Conservation (phyloP, 2,888 invertebrate genomes). For the Parthenolecanium corni region DNA sequence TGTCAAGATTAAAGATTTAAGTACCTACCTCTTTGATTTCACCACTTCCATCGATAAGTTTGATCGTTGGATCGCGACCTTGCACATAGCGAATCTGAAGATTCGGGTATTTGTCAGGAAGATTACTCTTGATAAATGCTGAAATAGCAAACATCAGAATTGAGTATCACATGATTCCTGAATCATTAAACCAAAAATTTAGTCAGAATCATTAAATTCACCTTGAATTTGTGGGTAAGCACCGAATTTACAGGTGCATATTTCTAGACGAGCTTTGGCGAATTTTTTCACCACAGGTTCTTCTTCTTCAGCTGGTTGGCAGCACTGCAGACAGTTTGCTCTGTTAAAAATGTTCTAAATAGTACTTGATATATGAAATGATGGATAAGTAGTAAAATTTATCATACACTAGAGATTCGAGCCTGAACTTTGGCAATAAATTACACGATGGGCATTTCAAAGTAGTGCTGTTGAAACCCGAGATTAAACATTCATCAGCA, state of each 20-base stretch:
- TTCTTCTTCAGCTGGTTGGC: constrained; percentile 58
- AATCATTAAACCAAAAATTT: background rate
- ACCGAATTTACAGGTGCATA: constrained; percentile 96
- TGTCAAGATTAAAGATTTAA: background rate
- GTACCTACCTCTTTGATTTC: constrained; percentile 55
- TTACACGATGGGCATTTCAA: constrained; percentile 82
- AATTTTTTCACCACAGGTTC: constrained; percentile 56
- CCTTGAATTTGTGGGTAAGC: constrained; percentile 94
- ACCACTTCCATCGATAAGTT: constrained; percentile 71
- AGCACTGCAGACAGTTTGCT: constrained; percentile 65
- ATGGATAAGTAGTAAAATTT: background rate
- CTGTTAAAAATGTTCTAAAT: constrained; percentile 37
- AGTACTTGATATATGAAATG: no score
- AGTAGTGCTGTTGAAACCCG: constrained; percentile 77
- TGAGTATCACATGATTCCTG: background rate
- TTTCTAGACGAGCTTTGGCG: constrained; percentile 83
- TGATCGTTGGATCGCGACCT: constrained; percentile 88
- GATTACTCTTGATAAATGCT: constrained; percentile 92
- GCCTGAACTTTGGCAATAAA: constrained; percentile 61
- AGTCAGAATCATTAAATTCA: constrained; percentile 34
- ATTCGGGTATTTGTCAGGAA: constrained; percentile 80
- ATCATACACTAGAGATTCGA: constrained; percentile 50
- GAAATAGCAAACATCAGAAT: constrained; percentile 33
- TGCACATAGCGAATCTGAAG: constrained; percentile 83
- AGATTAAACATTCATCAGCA: constrained; percentile 66